Evolutionary conservation across 2,888 invertebrate species (phyloP).

Genomic region (Periphyllus acericola): DNA sequence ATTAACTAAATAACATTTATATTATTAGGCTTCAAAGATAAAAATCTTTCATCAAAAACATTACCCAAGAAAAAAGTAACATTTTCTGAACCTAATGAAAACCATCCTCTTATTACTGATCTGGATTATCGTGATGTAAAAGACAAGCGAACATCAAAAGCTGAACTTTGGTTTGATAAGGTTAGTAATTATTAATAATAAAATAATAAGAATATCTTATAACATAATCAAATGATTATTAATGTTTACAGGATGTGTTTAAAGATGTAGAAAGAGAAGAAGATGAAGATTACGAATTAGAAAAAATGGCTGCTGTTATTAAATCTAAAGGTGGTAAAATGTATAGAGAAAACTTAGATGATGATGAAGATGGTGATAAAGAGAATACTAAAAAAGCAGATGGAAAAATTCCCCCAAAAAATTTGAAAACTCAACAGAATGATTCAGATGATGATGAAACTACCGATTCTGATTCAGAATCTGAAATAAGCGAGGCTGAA

Average conservation of each 20-base stretch:
- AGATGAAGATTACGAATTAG: conserved; percentile 88
- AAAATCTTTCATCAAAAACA: conserved; percentile 59
- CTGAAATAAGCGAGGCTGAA: conserved; percentile 64
- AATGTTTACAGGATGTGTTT: conserved; percentile 64
- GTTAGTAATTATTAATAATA: conserved; percentile 64
- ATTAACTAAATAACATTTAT: neutral
- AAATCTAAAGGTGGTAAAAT: conserved; percentile 63
- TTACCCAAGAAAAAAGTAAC: conserved; percentile 65
- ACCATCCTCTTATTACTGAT: conserved; percentile 82
- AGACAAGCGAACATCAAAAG: conserved; percentile 79
- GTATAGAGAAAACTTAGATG: conserved; percentile 67
- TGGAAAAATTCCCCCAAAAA: conserved; percentile 63
- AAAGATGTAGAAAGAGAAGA: conserved; percentile 82
- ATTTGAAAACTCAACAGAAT: conserved; percentile 64
- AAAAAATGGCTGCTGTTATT: conserved; percentile 73
- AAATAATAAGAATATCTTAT: conserved; percentile 27
- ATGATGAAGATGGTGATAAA: conserved; percentile 70
- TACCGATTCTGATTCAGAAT: conserved; percentile 66
- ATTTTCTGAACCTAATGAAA: conserved; percentile 65
- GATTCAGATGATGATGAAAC: conserved; percentile 66
- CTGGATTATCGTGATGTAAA: conserved; percentile 81
- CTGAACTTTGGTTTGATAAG: conserved; percentile 88
- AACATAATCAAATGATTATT: conserved; percentile 10
- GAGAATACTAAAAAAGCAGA: conserved; percentile 65
- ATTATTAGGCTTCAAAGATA: conserved; percentile 55